Conservation (phyloP, 2,888 invertebrate species). For the Ametastegia equiseti region DNA sequence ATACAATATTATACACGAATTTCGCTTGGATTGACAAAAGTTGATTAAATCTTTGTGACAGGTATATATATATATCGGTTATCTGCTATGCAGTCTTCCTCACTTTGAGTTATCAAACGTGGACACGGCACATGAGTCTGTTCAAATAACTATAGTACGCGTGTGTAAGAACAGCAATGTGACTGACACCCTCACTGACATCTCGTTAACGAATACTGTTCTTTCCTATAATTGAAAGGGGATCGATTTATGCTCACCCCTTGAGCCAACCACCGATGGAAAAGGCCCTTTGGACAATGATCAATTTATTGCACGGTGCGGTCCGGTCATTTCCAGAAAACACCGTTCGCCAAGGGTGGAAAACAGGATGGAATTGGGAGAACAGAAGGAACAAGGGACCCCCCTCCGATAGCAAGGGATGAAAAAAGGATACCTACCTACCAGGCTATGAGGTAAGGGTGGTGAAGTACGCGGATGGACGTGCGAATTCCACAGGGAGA, state of each 20-base stretch:
- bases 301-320: slow-evolving; percentile 42
- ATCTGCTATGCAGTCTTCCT: background rate
- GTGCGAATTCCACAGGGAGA: background rate
- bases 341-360: slow-evolving; percentile 15
- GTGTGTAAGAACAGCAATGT: background rate
- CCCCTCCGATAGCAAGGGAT: background rate
- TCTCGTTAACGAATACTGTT: slow-evolving; percentile 38
- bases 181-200: slow-evolving; percentile 32
- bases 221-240: slow-evolving; percentile 41
- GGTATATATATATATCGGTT: background rate
- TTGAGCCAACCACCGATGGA: slow-evolving; percentile 1
- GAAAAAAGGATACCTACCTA: background rate
- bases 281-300: slow-evolving; percentile 42
- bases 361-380: slow-evolving; percentile 21
- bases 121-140: background rate
- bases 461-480: slow-evolving; percentile 2
- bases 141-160: background rate
- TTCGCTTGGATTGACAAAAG: slow-evolving; percentile 1
- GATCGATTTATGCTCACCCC: slow-evolving; percentile 42
- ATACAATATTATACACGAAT: background rate
- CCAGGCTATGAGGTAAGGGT: background rate
- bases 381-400: slow-evolving; percentile 5
- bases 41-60: background rate
- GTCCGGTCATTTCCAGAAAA: slow-evolving; percentile 39
- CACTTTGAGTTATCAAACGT: background rate